These are phyloP conservation scores for Pagetopsis macropterus DNA, from an alignment of 2,797 vertebrate species.

Conservation along the genomic window DNA sequence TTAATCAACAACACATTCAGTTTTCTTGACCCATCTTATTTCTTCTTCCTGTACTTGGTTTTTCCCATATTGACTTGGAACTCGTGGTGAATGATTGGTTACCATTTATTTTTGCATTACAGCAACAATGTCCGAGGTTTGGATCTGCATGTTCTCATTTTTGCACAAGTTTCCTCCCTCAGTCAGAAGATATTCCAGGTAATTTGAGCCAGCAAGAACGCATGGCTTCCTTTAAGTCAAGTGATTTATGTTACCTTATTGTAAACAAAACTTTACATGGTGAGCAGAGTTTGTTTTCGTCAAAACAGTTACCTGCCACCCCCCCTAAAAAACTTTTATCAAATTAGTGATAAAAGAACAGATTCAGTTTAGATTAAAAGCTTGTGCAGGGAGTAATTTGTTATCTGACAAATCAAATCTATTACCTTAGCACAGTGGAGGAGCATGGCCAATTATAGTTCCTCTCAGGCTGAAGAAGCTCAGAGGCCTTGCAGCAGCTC, in stretches of 20 bases:
- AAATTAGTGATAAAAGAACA: background rate
- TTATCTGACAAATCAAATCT: conserved; percentile 32
- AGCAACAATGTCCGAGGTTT: background rate
- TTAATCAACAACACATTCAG: too few relatives aligned
- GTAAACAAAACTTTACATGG: too few relatives aligned
- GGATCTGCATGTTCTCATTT: background rate
- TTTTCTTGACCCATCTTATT: too few relatives aligned
- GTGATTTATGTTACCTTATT: too few relatives aligned
- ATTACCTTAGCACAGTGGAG: conserved; percentile 16
- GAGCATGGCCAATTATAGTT: conserved; percentile 18
- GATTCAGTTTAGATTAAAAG: conserved; percentile 7
- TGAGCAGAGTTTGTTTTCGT: background rate
- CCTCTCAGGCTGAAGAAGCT: conserved; percentile 11
- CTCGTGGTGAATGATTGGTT: background rate
- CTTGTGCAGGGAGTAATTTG: conserved; percentile 16
- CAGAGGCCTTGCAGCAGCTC: background rate
- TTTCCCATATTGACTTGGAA: background rate
- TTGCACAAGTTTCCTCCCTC: background rate
- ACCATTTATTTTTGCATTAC: background rate
- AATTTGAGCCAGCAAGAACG: background rate
- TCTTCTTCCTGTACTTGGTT: background rate
- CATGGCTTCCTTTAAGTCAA: background rate
- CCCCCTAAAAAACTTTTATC: background rate
- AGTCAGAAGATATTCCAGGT: background rate
- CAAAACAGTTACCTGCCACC: background rate